Base-by-base conservation (phyloP, 2,888 invertebrate species). In the Epirrhoe alternata region DNA sequence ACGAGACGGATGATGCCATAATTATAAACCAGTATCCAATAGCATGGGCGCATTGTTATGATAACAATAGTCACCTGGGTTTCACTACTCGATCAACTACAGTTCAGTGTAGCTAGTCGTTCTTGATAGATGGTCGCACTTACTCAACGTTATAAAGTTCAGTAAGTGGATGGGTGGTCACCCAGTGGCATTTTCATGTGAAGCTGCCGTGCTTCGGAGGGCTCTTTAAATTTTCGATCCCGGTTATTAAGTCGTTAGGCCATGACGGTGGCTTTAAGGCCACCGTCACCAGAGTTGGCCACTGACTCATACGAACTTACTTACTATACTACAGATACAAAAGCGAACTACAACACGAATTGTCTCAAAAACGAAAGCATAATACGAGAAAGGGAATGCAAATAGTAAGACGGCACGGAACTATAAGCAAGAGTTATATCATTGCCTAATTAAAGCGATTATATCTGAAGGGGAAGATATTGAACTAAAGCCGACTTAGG, bases 351-450 rank as follows among this genome's bases (percentile, higher is more conserved):
- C 6, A 7, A 42, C 38, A 47, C n/a, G 14, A 17, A 12, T 33
- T 42, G 12, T 33, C 49, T 6, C 14, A 33, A 17, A 35, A 35
- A 17, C 33, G 45, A 35, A 31, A 33, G 38, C 42, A 54, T 62
- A 35, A 58, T 66, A 50, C 55, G 30, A 31, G 35, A 53, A 59
- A 62, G 54, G 66, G 55, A 59, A 62, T 54, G 33, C 10, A 31
- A 59, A 53, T 42, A 45, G 52, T 35, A 51, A 56, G 51, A 45
- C 49, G 53, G 16, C 57, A 58, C 66, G 62, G 14, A 33, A 24
- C 3, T 3, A 24, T 3, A 24, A 61, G 17, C 56, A n/a, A 4
- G 24, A 31, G 17, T 50, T 24, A 17, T 51, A 51, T 54, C 31
- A 60, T 45, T 38, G 42, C 12, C 52, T 31, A 30, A 31, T 12